These are phyloP conservation scores for Otus scops DNA, from an alignment of 2,797 vertebrate species.

Conservation along the genomic window DNA sequence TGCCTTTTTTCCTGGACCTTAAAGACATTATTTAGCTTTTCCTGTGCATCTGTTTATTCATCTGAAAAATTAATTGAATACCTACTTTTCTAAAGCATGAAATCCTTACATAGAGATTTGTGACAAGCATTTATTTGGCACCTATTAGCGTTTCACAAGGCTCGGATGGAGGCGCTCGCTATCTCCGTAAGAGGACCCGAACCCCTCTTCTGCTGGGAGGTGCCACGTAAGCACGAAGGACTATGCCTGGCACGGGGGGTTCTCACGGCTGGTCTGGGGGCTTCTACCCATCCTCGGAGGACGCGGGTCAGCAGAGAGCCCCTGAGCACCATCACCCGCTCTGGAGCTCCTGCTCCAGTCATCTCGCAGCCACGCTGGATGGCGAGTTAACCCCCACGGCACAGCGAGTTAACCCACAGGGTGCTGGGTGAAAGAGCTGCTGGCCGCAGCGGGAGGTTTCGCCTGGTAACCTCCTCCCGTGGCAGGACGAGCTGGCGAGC, in stretches of 20 bases:
- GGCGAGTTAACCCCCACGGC: background rate
- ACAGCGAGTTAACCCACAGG: no score
- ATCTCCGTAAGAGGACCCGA: background rate
- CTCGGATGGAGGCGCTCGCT: background rate
- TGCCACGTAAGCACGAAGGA: background rate
- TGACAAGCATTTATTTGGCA: background rate
- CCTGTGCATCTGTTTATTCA: background rate
- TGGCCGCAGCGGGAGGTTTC: background rate
- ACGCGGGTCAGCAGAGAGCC: background rate
- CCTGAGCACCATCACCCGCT: fast-evolving
- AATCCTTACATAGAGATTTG: background rate
- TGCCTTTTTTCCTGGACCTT: background rate
- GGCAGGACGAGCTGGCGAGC: background rate
- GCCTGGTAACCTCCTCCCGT: background rate
- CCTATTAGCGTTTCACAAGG: background rate
- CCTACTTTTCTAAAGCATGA: background rate
- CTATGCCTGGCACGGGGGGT: background rate
- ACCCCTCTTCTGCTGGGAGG: background rate
- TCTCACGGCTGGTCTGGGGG: background rate
- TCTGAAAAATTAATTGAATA: background rate
- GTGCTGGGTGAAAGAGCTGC: background rate
- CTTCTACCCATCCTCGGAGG: background rate
- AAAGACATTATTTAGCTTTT: background rate
- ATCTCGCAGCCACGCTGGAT: background rate
- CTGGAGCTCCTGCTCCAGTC: background rate